Base-by-base conservation (phyloP, 2,797 vertebrate species). In the Trachurus trachurus region DNA sequence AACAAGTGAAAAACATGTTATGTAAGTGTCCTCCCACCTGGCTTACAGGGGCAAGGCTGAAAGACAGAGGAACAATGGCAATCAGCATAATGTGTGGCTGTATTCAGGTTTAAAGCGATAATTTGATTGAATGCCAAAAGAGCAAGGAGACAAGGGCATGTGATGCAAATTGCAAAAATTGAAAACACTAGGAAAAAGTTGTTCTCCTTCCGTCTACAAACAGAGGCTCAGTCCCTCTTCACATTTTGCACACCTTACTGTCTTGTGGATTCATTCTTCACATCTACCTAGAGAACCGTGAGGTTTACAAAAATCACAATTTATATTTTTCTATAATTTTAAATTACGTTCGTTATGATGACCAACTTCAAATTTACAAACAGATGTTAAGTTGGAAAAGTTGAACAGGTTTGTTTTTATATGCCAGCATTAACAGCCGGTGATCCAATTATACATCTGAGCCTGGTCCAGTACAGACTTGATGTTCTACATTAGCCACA, bases 81-180 rank as follows among this genome's bases (percentile, higher is more conserved):
- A 76, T 78, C 65, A 58, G 8, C 31, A 39, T 71, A 64, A 78
- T 78, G 74, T 67, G 50, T 3, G 0, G 39, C 53, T 12, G 29
- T 37, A 26, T 64, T 78, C 71, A 56, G 71, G 61, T 82, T 72
- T 49, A 53, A 54, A 74, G 47, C 61, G 80, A 78, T 85, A 65
- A 78, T 85, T 63, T 87, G 74, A 83, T 81, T 80, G 74, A 72
- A 73, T 52, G 44, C 58, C 61, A 68, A 68, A 76, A 67, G 53
- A 71, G 62, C 52, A 61, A 70, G 60, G 52, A 47, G 74, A 56
- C 10, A 12, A 66, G 58, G 63, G 19, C 77, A 53, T 47, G 29
- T 15, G 34, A 47, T 22, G 12, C 34, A 66, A 61, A 72, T 78
- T 50, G 68, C 47, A 69, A 16, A 63, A 79, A 79, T 53, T 61